Evolutionary conservation across 2,888 invertebrate genomes (phyloP), one percentile per base, ranked within the genome.

Genomic region (Eledona agricola): DNA sequence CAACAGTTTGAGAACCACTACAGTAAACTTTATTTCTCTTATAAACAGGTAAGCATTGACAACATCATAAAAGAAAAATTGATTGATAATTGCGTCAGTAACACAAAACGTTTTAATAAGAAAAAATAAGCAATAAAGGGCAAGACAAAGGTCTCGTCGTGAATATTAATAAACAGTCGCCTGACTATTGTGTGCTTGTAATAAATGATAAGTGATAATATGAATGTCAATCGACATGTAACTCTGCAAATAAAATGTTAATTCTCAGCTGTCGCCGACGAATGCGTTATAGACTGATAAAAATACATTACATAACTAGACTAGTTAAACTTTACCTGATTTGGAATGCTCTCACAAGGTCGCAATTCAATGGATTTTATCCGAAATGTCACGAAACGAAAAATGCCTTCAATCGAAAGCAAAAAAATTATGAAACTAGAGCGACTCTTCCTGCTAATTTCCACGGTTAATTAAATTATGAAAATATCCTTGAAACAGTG

Each of bases 121-220:
- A 19, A 19, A 5, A 19, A 19, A 37, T 17, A 26, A 25, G 23
- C 23, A 31, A 31, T 31, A 13, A 43, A 19, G 23, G 6, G 43
- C 43, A 6, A 43, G 13, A 31, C 43, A 32, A 32, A 43, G 43
- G 43, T 43, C 43, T 15, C 6, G 10, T 4, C 6, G 23, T 43
- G 31, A 31, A 43, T 43, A 43, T 23, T 43, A 43, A 43, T 43
- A 23, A 19, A 20, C 15, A 43, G 43, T 31, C 43, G 15, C 22
- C 23, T 22, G 22, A 22, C 43, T 15, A 43, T 43, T 43, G 43
- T 43, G 20, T 42, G 29, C 28, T 42, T 42, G 29, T 42, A 43
- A 16, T 34, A 42, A 26, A 28, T 31, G 32, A 32, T 13, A 22
- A 43, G 32, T 43, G 23, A 32, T 32, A 43, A 31, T 31, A 32